Evolutionary conservation across 2,113 vertebrate species (phyloP).

Genomic region (Terrapene triunguis): DNA sequence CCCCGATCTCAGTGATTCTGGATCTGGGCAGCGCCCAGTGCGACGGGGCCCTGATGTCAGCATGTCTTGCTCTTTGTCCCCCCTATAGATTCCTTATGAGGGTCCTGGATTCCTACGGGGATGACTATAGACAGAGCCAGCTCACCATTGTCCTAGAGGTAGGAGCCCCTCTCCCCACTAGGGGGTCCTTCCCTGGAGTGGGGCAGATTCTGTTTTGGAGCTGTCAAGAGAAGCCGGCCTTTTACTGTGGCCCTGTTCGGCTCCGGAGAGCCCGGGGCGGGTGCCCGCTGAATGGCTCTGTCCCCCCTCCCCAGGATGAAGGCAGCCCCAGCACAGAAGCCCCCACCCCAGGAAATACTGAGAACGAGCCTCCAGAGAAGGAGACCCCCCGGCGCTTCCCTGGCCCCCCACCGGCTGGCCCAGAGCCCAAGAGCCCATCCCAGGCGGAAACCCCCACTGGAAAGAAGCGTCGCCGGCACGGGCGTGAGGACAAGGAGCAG

Average conservation of each 20-base stretch:
- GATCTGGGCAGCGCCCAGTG: no score
- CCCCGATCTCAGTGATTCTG: no score
- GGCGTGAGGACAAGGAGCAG: slow-evolving; percentile 61
- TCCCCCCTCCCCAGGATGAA: slow-evolving; percentile 58
- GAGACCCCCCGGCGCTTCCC: slow-evolving; percentile 42
- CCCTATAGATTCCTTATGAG: slow-evolving; percentile 89
- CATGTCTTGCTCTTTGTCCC: neutral
- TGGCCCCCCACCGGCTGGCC: neutral
- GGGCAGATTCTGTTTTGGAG: rapidly evolving
- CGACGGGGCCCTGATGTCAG: neutral
- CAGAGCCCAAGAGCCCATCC: slow-evolving; percentile 60
- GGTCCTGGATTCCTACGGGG: slow-evolving; percentile 88
- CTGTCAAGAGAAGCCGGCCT: neutral
- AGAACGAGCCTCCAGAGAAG: slow-evolving; percentile 73
- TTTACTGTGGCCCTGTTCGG: neutral
- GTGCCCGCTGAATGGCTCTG: neutral
- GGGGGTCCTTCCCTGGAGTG: rapidly evolving
- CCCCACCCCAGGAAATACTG: slow-evolving; percentile 59
- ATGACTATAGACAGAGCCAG: slow-evolving; percentile 89
- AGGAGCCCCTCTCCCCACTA: neutral
- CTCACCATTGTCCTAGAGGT: slow-evolving; percentile 90
- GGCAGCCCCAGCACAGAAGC: slow-evolving; percentile 68
- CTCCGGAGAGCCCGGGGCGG: neutral
- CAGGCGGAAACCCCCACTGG: slow-evolving; percentile 58
- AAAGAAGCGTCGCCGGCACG: slow-evolving; percentile 61